Percentiles rank a stretch among this genome's conserved stretches.
Evolutionary conservation across 2,797 vertebrate species (phyloP).

Genomic region (Forpus xanthops): DNA sequence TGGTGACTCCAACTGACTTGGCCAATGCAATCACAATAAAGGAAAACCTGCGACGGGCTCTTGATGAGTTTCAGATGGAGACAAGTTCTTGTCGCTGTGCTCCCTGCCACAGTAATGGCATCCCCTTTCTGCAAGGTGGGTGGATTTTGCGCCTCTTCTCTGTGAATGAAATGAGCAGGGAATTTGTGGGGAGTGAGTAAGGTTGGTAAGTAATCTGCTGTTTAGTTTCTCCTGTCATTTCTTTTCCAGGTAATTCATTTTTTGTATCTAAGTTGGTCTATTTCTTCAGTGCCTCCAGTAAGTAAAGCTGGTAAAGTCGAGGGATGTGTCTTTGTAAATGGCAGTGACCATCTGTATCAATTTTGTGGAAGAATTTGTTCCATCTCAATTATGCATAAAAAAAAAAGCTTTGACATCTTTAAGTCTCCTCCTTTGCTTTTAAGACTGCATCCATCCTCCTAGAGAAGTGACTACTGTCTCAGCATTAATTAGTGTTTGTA

Average conservation of each 20-base stretch:
- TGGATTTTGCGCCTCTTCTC: not conserved
- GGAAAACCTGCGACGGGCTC: slow-evolving; percentile 84
- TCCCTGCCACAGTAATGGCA: slow-evolving; percentile 87
- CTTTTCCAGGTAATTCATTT: not conserved
- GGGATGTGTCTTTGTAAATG: not conserved
- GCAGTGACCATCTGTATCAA: not conserved
- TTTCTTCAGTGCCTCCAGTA: not conserved
- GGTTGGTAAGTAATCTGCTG: not conserved
- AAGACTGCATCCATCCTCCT: slow-evolving; percentile 10
- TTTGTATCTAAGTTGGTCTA: not conserved
- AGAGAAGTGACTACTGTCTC: slow-evolving; percentile 48
- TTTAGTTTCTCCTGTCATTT: not conserved
- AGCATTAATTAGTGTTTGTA: slow-evolving; percentile 63
- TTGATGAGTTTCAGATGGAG: slow-evolving; percentile 86
- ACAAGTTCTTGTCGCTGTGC: slow-evolving; percentile 84
- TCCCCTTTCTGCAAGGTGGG: slow-evolving; percentile 86
- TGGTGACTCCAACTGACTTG: slow-evolving; percentile 84
- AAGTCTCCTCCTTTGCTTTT: slow-evolving; percentile 40
- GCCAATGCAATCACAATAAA: slow-evolving; percentile 74
- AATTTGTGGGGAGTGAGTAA: not conserved
- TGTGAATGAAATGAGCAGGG: not conserved
- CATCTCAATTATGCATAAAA: slow-evolving; percentile 10
- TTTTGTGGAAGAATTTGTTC: slow-evolving; percentile 20
- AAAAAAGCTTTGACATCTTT: not conserved
- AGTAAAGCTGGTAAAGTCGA: not conserved